These are phyloP conservation scores for Ursus arctos DNA, from an alignment of 2,113 vertebrate genomes.

Conservation along the genomic window DNA sequence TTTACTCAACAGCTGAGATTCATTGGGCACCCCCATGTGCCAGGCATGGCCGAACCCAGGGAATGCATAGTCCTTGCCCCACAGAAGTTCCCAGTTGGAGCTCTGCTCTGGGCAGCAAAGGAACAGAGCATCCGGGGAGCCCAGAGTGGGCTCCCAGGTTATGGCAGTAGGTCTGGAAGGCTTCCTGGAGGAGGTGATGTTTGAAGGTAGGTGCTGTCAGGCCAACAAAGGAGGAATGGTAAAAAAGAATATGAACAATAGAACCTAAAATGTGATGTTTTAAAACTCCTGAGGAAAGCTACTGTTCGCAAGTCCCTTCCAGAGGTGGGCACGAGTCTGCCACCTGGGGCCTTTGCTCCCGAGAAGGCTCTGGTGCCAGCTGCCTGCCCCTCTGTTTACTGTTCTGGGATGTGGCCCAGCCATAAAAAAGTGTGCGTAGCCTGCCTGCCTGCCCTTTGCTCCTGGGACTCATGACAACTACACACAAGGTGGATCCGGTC, in stretches of 20 bases:
- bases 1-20: background rate
- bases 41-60: background rate
- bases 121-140: background rate
- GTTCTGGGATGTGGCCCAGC: constrained; percentile 78
- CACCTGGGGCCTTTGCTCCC: background rate
- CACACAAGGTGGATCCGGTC: background rate
- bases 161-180: background rate
- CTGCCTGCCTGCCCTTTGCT: constrained; percentile 69
- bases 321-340: background rate
- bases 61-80: no score
- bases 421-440: constrained; percentile 61
- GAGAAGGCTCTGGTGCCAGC: constrained; percentile 49
- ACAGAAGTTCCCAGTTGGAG: background rate
- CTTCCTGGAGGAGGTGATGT: constrained; percentile 31
- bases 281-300: background rate
- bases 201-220: background rate
- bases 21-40: background rate
- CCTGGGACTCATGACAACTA: background rate
- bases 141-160: background rate
- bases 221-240: background rate
- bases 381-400: constrained; percentile 71
- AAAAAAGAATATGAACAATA: background rate
- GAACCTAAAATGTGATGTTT: background rate
- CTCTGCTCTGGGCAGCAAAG: no score
- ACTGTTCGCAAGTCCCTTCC: background rate